Percentiles rank a stretch among this genome's conserved stretches.
phyloP scores from a whole-genome alignment of 2,113 vertebrate species.

The Lepus timidus region DNA sequence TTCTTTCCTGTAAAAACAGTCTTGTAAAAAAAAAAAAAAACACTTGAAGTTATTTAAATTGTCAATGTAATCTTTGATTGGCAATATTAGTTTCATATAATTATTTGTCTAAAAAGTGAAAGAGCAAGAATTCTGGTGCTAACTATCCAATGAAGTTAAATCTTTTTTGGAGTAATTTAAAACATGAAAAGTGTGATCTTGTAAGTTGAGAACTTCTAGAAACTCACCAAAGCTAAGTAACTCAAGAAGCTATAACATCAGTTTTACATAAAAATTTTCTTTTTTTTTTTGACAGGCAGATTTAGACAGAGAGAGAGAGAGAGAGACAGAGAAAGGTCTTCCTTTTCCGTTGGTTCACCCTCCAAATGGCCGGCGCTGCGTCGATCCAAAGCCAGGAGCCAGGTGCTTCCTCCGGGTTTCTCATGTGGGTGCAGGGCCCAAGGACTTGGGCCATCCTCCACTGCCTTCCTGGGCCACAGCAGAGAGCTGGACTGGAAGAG shows the following conservation, averaged over 20 bases:
- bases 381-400: no score
- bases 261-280: slow-evolving; percentile 3
- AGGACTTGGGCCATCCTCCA: no score
- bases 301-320: no score
- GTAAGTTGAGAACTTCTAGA: background rate
- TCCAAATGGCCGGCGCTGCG: no score
- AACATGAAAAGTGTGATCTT: background rate
- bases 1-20: slow-evolving; percentile 22
- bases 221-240: background rate
- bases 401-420: no score
- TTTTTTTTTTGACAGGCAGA: no score
- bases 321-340: no score
- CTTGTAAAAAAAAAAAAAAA: background rate
- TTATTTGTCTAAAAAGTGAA: slow-evolving; percentile 29
- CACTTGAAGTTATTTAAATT: slow-evolving; percentile 36
- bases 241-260: background rate
- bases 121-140: background rate
- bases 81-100: background rate
- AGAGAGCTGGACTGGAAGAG: no score
- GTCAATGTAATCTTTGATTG: slow-evolving; percentile 5
- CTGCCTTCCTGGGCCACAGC: no score
- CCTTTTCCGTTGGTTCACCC: no score
- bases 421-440: no score
- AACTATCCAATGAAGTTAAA: slow-evolving; percentile 44
- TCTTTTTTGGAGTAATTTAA: slow-evolving; percentile 41